phyloP scores from a whole-genome alignment of 1,140 invertebrate species.

The Leptinotarsa defecta region DNA sequence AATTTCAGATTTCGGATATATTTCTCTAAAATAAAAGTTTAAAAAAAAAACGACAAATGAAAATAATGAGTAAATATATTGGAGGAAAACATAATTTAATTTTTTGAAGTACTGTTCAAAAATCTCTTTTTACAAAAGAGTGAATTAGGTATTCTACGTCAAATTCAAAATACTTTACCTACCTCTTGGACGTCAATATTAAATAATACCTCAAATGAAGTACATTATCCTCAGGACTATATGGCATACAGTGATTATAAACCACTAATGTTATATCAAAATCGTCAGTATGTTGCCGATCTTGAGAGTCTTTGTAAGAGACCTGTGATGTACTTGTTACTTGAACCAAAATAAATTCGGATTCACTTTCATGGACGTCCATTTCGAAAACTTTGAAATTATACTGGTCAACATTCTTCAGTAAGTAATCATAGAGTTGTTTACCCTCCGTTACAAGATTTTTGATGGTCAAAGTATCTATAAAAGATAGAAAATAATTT shows the following conservation, averaged over 20 bases:
- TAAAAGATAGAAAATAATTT: constrained; percentile 37
- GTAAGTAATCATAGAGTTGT: constrained; percentile 75
- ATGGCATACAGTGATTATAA: constrained; percentile 60
- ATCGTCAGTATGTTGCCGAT: constrained; percentile 67
- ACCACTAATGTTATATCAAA: constrained; percentile 75
- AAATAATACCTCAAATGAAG: constrained; percentile 75
- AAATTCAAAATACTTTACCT: constrained; percentile 16
- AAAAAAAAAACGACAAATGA: too few species aligned
- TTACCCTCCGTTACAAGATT: constrained; percentile 68
- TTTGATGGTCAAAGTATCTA: constrained; percentile 65
- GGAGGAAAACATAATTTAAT: neutral
- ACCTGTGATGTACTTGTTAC: constrained; percentile 63
- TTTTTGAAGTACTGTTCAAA: neutral
- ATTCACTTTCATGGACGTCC: constrained; percentile 59
- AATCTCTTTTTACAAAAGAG: neutral
- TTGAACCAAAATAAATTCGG: constrained; percentile 68
- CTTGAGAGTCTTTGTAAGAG: constrained; percentile 67
- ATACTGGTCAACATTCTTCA: constrained; percentile 72
- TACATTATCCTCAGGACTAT: constrained; percentile 55
- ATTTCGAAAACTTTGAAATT: constrained; percentile 73
- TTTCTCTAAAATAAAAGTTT: constrained; percentile 58
- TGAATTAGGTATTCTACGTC: too few species aligned
- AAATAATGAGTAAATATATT: too few species aligned
- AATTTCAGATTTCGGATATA: constrained; percentile 71
- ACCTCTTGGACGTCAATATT: constrained; percentile 68